Conservation (phyloP, 2,888 invertebrate species). For the Xiphydria camelus region DNA sequence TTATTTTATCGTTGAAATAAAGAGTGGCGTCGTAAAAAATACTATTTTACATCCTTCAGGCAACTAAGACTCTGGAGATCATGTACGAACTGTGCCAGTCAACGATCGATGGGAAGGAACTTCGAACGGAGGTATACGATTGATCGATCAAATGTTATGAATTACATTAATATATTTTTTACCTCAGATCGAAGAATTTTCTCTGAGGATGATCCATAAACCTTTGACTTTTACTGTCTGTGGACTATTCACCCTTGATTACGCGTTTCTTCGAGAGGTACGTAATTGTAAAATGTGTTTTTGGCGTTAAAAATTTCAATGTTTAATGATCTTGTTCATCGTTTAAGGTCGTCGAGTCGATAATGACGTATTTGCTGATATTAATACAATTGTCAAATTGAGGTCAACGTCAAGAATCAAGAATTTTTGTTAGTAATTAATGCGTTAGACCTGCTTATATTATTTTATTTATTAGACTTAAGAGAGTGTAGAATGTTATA, state of each 20-base stretch:
- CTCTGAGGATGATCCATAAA: conserved; percentile 23
- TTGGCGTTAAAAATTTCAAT: too few relatives aligned
- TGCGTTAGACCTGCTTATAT: too few relatives aligned
- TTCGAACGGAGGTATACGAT: conserved; percentile 4
- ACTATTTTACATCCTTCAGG: conserved; percentile 29
- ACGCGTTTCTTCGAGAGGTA: conserved; percentile 17
- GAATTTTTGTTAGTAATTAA: too few relatives aligned
- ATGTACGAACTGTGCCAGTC: conserved; percentile 40
- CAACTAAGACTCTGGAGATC: conserved; percentile 35
- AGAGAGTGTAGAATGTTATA: too few relatives aligned
- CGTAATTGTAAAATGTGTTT: too few relatives aligned
- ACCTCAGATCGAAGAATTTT: conserved; percentile 17
- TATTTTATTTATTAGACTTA: conserved; percentile 4
- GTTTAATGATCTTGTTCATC: too few relatives aligned
- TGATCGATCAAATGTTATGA: too few relatives aligned
- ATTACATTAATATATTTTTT: too few relatives aligned
- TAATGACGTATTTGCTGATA: conserved; percentile 26
- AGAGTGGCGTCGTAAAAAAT: too few relatives aligned
- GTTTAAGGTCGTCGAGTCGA: too few relatives aligned
- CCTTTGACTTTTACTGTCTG: conserved; percentile 19
- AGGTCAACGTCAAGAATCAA: too few relatives aligned
- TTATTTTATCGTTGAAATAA: too few relatives aligned
- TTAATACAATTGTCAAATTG: conserved; percentile 18
- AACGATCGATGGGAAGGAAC: conserved; percentile 17
- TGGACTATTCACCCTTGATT: conserved; percentile 23